Percentiles rank a stretch among this genome's conserved stretches.
phyloP scores from a whole-genome alignment of 2,113 vertebrate genomes.

The Lutjanus erythropterus region DNA sequence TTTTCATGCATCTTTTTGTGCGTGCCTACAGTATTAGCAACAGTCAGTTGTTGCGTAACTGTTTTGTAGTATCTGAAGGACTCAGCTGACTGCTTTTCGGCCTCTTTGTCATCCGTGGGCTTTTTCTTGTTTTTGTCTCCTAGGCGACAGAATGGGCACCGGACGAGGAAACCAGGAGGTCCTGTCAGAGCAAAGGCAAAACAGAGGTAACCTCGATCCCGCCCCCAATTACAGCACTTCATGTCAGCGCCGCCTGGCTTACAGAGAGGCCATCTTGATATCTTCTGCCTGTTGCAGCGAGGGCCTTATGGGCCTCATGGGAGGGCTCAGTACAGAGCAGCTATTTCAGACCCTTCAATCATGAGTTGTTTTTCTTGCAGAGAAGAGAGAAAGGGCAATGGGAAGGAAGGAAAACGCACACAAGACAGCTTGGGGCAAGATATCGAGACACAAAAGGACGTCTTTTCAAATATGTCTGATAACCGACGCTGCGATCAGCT shows the following conservation, averaged over 20 bases:
- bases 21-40: conserved; percentile 63
- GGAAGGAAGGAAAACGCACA: conserved; percentile 12
- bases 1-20: conserved; percentile 65
- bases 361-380: conserved; percentile 53
- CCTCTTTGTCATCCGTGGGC: conserved; percentile 65
- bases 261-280: conserved; percentile 58
- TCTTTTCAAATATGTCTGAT: conserved; percentile 51
- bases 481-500: conserved; percentile 35
- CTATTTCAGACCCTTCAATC: conserved; percentile 67
- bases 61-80: conserved; percentile 42
- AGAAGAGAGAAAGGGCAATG: conserved; percentile 12
- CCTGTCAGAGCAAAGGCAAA: conserved; percentile 99
- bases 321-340: conserved; percentile 20
- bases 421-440: conserved; percentile 5
- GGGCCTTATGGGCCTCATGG: conserved; percentile 45
- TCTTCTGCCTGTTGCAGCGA: conserved; percentile 35
- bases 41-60: conserved; percentile 69
- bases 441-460: conserved; percentile 36
- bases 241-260: conserved; percentile 54
- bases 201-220: conserved; percentile 90
- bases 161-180: conserved; percentile 95
- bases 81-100: conserved; percentile 59
- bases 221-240: conserved; percentile 67
- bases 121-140: conserved; percentile 85
- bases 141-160: conserved; percentile 97